A percentile compares a stretch with the other conserved stretches of the same genome.
Conservation (phyloP, 2,888 invertebrate species). For the Phyllotreta striolata region DNA sequence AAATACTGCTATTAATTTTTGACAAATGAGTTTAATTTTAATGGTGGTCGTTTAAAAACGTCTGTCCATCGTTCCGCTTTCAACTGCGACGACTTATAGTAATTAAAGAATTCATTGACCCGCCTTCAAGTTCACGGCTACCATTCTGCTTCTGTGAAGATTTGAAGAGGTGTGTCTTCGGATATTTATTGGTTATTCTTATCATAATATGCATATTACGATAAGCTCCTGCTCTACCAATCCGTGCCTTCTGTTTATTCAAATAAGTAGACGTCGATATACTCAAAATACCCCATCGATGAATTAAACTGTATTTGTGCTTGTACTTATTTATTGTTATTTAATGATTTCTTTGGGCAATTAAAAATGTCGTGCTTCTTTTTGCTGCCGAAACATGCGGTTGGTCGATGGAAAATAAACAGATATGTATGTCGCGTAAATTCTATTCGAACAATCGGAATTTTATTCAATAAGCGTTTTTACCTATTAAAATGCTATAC, state of each 20-base stretch:
- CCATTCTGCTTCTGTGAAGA: conserved; percentile 28
- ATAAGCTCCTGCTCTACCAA: conserved; percentile 22
- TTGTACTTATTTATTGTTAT: too few species aligned
- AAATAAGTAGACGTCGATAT: not conserved
- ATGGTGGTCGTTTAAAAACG: too few species aligned
- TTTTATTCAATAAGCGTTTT: conserved; percentile 12
- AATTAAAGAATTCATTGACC: conserved; percentile 33
- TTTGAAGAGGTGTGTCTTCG: conserved; percentile 29
- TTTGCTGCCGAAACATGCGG: too few species aligned
- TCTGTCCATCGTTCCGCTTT: not conserved
- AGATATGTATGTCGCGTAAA: too few species aligned
- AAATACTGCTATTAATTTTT: too few species aligned
- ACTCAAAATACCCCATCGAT: too few species aligned
- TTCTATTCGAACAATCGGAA: too few species aligned
- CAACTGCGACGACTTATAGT: conserved; percentile 8
- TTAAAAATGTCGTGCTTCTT: too few species aligned
- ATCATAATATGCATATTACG: conserved; percentile 30
- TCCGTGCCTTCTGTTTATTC: conserved; percentile 18
- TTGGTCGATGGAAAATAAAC: too few species aligned
- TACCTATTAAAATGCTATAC: not conserved
- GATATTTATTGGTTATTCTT: conserved; percentile 31
- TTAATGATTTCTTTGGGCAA: too few species aligned
- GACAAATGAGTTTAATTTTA: too few species aligned
- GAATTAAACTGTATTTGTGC: too few species aligned
- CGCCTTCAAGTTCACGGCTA: conserved; percentile 34